Conservation (phyloP, 2,797 vertebrate species). For the Sparus aurata region DNA sequence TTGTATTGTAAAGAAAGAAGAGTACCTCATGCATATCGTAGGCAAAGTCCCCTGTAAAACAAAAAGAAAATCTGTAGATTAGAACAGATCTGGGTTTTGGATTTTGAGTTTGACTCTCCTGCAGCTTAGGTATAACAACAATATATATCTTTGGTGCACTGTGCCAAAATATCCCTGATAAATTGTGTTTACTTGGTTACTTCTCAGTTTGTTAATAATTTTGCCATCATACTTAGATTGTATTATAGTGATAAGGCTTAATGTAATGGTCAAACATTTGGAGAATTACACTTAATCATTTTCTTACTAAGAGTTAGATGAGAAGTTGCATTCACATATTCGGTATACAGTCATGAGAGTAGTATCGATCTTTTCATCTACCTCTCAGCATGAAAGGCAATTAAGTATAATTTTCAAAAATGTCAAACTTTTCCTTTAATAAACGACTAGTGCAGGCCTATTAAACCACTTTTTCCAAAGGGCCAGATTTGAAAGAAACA, state of each 20-base stretch:
- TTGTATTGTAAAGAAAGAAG: constrained; percentile 31
- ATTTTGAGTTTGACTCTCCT: not conserved
- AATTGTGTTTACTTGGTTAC: no score
- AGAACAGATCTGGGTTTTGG: not conserved
- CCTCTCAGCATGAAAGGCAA: not conserved
- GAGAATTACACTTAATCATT: no score
- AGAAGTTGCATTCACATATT: not conserved
- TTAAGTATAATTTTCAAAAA: not conserved
- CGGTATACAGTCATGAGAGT: not conserved
- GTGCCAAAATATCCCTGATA: not conserved
- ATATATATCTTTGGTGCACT: not conserved
- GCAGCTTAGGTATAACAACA: not conserved
- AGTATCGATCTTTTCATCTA: not conserved
- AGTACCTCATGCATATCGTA: constrained; percentile 91
- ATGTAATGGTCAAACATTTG: no score
- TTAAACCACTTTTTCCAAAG: no score
- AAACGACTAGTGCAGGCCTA: not conserved
- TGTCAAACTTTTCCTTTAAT: not conserved
- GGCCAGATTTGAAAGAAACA: no score
- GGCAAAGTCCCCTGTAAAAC: constrained; percentile 91
- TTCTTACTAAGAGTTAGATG: no score
- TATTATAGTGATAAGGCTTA: no score
- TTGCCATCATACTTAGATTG: no score
- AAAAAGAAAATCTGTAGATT: constrained; percentile 46
- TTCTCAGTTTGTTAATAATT: no score